Evolutionary conservation across 1,140 invertebrate species (phyloP).

Genomic region (Drosophila punjabiensis): DNA sequence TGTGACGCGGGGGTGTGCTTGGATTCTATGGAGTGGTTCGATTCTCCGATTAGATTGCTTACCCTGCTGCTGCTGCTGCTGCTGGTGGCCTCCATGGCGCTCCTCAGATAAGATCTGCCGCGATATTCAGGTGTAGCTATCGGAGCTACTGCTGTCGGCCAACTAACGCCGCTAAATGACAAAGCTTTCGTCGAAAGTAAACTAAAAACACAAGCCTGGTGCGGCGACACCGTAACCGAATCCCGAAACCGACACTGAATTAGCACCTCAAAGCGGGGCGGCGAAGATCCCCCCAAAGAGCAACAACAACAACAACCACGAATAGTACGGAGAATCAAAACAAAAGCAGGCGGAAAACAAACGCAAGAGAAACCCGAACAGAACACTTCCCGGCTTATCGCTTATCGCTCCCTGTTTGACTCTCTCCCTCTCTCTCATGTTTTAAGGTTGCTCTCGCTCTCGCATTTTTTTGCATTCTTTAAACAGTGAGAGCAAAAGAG

Average conservation of each 20-base stretch:
- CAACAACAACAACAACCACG: neutral
- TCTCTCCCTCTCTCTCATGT: neutral
- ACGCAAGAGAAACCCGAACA: neutral
- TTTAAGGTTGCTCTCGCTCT: neutral
- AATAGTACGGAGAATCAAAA: constrained; percentile 6
- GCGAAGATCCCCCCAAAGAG: neutral
- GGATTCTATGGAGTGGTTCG: neutral
- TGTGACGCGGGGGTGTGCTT: neutral
- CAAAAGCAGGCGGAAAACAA: constrained; percentile 22
- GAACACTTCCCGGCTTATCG: constrained; percentile 4
- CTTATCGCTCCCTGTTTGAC: constrained; percentile 8
- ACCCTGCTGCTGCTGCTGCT: constrained; percentile 2
- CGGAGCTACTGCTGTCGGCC: neutral
- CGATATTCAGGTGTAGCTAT: constrained; percentile 2
- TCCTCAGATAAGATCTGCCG: constrained; percentile 3
- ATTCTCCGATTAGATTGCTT: constrained; percentile 14
- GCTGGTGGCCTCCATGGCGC: constrained; percentile 6
- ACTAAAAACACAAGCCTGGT: constrained; percentile 9
- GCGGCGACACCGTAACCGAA: constrained; percentile 20
- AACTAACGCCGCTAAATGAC: constrained; percentile 8
- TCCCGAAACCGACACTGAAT: constrained; percentile 25
- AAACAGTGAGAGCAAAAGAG: neutral
- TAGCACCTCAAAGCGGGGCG: constrained; percentile 33
- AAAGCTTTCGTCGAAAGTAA: neutral
- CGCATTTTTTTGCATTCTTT: neutral